Percentiles rank a stretch among this genome's conserved stretches.
phyloP scores from a whole-genome alignment of 2,113 vertebrate genomes.

The Atrichornis clamosus region DNA sequence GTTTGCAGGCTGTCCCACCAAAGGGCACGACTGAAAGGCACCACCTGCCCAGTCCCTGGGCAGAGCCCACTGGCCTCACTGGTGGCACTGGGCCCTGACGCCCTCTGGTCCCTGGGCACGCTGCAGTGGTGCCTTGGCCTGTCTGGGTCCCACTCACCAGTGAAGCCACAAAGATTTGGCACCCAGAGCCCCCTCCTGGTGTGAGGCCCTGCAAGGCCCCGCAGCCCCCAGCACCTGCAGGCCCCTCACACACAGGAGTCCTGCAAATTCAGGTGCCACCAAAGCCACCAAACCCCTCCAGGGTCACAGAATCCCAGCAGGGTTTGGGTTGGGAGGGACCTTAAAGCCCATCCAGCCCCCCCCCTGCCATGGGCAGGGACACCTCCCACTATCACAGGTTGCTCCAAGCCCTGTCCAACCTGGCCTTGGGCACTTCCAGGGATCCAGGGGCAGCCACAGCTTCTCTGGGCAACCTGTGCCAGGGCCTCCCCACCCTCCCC shows the following conservation, averaged over 20 bases:
- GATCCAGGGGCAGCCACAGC: background rate
- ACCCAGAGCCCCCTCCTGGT: background rate
- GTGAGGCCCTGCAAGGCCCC: background rate
- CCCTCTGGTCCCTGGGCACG: background rate
- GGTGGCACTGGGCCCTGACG: background rate
- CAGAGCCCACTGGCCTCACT: background rate
- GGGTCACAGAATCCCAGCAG: background rate
- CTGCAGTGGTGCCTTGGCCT: background rate
- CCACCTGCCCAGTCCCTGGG: background rate
- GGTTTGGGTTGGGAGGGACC: background rate
- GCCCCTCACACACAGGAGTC: accelerated
- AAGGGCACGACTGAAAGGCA: background rate
- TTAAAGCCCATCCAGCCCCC: background rate
- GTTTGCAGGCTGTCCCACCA: background rate
- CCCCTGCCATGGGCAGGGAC: background rate
- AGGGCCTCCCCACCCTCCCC: background rate
- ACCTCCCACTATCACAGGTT: background rate
- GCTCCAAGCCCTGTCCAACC: background rate
- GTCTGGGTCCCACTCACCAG: background rate
- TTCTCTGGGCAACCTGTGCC: background rate
- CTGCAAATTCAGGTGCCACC: background rate
- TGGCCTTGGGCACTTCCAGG: background rate
- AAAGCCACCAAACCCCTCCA: background rate
- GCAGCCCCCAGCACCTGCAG: background rate
- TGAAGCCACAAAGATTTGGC: background rate